Percentiles rank a stretch among this genome's conserved stretches.
These are phyloP conservation scores for Phataginus tricuspis DNA, from an alignment of 2,797 vertebrate species.

Conservation along the genomic window DNA sequence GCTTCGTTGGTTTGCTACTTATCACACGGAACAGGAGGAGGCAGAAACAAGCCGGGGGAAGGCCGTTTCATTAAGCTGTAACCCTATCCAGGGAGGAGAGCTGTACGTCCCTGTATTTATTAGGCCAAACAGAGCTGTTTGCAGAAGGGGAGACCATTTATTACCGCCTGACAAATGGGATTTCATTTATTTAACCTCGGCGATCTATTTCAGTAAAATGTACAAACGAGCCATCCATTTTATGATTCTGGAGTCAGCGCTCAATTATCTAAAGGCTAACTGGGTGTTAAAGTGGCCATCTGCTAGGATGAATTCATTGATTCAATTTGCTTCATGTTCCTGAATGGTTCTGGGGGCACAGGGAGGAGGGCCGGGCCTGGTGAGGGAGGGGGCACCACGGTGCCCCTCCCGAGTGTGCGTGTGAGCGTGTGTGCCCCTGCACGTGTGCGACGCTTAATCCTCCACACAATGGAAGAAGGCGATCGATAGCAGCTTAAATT, in stretches of 20 bases:
- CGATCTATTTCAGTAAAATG: constrained; percentile 99
- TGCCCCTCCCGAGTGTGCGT: background rate
- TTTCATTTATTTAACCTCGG: constrained; percentile 99
- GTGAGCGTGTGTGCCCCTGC: constrained; percentile 23
- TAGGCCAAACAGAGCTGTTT: constrained; percentile 97
- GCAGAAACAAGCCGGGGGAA: constrained; percentile 95
- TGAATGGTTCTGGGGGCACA: constrained; percentile 90
- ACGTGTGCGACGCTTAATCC: constrained; percentile 83
- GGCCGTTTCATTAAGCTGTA: constrained; percentile 99
- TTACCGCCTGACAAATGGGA: constrained; percentile 99
- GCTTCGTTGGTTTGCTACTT: constrained; percentile 97
- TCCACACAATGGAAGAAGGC: constrained; percentile 86
- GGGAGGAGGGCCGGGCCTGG: constrained; percentile 69
- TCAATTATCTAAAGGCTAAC: constrained; percentile 99
- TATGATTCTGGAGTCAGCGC: constrained; percentile 98
- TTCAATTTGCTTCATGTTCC: constrained; percentile 99
- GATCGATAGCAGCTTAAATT: constrained; percentile 94
- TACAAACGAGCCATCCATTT: constrained; percentile 99
- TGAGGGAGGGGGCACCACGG: background rate
- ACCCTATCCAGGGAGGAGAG: constrained; percentile 97
- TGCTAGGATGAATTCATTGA: constrained; percentile 98
- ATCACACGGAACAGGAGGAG: constrained; percentile 98
- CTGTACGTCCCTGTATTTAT: constrained; percentile 96
- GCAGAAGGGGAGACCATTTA: constrained; percentile 95
- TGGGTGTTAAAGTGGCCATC: constrained; percentile 99